Evolutionary conservation across 2,113 vertebrate species (phyloP).

Genomic region (Ursus arctos): DNA sequence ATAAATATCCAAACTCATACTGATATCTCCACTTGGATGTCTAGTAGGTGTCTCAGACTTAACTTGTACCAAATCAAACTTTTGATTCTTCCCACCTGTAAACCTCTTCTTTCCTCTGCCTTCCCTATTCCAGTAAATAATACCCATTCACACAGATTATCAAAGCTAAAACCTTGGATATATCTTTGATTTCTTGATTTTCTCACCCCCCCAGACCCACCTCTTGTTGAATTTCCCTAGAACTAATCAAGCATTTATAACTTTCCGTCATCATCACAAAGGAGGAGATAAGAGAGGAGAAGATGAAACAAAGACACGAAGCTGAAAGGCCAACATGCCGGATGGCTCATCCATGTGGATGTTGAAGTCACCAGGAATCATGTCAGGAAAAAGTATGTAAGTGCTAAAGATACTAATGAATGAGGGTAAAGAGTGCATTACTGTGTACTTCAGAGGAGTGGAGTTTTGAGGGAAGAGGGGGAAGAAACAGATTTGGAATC

Average conservation of each 20-base stretch:
- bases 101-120: background rate
- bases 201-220: background rate
- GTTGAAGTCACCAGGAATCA: background rate
- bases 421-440: background rate
- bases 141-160: background rate
- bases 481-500: background rate
- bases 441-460: background rate
- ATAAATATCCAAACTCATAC: background rate
- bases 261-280: background rate
- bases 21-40: background rate
- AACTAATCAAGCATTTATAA: constrained; percentile 7
- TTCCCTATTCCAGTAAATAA: background rate
- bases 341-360: background rate
- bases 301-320: background rate
- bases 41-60: background rate
- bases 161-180: background rate
- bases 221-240: background rate
- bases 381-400: background rate
- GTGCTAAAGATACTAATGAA: background rate
- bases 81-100: background rate
- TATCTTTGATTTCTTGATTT: background rate
- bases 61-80: background rate
- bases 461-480: background rate
- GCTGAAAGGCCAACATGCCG: background rate
- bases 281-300: background rate